Evolutionary conservation across 2,888 invertebrate genomes (phyloP), one percentile per base, ranked within the genome.

Genomic region (Pinctada fucata): DNA sequence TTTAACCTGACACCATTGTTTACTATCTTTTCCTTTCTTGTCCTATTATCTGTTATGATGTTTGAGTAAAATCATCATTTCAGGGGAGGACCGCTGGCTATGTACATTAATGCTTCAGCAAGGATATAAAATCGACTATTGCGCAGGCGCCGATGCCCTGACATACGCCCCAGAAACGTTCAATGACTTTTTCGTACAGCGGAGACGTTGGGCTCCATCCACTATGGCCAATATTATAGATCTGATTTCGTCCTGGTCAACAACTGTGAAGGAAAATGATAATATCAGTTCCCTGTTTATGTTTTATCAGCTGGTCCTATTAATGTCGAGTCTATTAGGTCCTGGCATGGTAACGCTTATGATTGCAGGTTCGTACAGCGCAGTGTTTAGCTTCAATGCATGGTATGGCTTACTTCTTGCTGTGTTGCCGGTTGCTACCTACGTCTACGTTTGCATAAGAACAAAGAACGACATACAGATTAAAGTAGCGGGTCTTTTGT

Each of bases 321-420:
- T 88, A 78, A 45, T 83, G 2, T 84, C 87, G 13, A 85, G 86
- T 75, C 80, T 89, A 48, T 76, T 89, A 10, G 88, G 86, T 1
- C 88, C 88, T 0, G 86, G 88, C 3, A 88, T 86, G 2, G 87
- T 89, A 0, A 81, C 88, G n/a, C 76, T 88, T 45, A 82, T 88
- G 85, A 99, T 99, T 97, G 97, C 98, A 95, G 98, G 99, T 93
- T 99, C 99, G 92, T 98, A 98, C 89, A 97, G 98, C 93, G 97
- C 98, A 65, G 98, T 98, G 83, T 98, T 99, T 92, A 50, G 52
- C 45, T 31, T 31, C 31, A 97, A 97, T 93, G 97, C 98, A 91
- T 97, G 97, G 97, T 96, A 97, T 71, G 97, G 98, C 77, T 98
- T 99, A 91, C 95, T 97, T 91, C 97, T 97, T 93, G 98, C 99